phyloP scores from a whole-genome alignment of 2,113 vertebrate genomes.

The Platysteira castanea region DNA sequence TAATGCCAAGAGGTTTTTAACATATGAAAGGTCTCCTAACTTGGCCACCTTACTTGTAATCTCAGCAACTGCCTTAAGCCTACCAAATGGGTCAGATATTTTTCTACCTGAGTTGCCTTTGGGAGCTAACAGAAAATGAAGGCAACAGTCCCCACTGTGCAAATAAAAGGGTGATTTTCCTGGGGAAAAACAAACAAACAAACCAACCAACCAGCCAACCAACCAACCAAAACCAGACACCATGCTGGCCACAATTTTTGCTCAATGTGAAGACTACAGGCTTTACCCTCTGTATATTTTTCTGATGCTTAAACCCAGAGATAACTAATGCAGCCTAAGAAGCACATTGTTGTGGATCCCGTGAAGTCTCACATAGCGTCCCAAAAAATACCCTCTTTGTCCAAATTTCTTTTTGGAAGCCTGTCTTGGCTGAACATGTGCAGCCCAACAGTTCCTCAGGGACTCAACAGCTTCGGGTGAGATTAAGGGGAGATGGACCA shows the following conservation, averaged over 20 bases:
- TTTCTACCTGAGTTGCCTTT: not conserved
- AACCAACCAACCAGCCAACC: too few species aligned
- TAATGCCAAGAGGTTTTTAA: not conserved
- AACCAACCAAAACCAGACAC: not conserved
- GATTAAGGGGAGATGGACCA: not conserved
- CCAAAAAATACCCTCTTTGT: not conserved
- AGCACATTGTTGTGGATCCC: not conserved
- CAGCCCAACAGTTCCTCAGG: not conserved
- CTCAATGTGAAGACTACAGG: not conserved
- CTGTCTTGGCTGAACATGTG: not conserved
- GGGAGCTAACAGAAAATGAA: not conserved
- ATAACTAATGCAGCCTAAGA: not conserved
- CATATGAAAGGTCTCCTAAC: not conserved
- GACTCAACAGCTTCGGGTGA: not conserved
- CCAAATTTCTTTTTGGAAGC: not conserved
- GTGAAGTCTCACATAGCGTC: not conserved
- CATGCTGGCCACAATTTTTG: not conserved
- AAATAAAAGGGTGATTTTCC: not conserved
- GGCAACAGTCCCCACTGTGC: not conserved
- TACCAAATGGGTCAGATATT: not conserved
- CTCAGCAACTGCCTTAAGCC: not conserved
- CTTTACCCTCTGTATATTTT: not conserved
- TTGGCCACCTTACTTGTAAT: not conserved
- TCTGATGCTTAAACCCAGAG: not conserved
- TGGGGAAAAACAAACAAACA: not conserved